phyloP scores from a whole-genome alignment of 2,113 vertebrate species.

The Corythornis vintsioides region DNA sequence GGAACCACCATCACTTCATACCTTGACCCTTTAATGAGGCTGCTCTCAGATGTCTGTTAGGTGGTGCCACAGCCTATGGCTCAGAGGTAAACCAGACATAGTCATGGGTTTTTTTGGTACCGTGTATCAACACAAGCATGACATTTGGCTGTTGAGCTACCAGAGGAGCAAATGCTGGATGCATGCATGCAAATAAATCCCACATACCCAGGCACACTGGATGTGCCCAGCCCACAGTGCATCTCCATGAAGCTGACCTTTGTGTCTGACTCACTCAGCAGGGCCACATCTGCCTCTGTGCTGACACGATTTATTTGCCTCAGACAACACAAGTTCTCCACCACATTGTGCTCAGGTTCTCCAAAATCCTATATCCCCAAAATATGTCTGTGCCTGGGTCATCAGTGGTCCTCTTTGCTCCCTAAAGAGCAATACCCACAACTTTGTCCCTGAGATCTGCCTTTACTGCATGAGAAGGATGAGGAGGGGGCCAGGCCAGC shows the following conservation, averaged over 20 bases:
- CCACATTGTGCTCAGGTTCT: accelerated
- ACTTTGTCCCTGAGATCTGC: not conserved
- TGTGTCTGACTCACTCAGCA: accelerated
- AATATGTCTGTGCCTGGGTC: accelerated
- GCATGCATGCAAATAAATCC: not conserved
- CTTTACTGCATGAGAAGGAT: not conserved
- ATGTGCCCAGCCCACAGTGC: not conserved
- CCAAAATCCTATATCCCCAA: not conserved
- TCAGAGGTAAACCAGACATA: not conserved
- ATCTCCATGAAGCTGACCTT: not conserved
- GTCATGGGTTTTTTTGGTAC: not conserved
- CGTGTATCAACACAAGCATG: not conserved
- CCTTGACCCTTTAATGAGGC: not conserved
- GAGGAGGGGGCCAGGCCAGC: not conserved
- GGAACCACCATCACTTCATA: not conserved
- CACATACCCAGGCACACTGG: accelerated
- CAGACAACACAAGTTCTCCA: not conserved
- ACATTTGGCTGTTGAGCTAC: not conserved
- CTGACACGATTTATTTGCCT: not conserved
- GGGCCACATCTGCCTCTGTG: not conserved
- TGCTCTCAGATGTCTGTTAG: not conserved
- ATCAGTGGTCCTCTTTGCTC: not conserved
- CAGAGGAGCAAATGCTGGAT: not conserved
- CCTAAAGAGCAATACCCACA: accelerated
- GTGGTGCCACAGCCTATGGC: not conserved